Conservation (phyloP, 2,113 vertebrate species). For the Meleagris gallopavo region DNA sequence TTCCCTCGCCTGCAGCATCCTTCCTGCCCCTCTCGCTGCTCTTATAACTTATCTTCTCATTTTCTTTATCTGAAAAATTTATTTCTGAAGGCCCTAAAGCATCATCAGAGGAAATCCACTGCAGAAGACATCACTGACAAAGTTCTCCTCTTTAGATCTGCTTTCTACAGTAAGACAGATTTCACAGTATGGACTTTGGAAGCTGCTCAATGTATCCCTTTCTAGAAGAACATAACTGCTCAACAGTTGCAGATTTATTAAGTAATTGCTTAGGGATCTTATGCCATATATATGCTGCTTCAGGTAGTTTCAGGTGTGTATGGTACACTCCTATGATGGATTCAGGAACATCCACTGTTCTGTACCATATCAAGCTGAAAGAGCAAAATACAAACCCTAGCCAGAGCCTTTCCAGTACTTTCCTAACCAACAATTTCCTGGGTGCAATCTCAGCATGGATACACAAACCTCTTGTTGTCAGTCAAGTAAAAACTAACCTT, state of each 20-base stretch:
- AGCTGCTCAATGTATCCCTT: not conserved
- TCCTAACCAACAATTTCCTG: not conserved
- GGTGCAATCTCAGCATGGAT: not conserved
- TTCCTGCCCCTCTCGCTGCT: not conserved
- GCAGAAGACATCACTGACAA: not conserved
- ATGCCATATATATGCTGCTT: not conserved
- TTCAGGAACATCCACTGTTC: not conserved
- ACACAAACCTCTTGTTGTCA: not conserved
- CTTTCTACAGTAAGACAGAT: not conserved
- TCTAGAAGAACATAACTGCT: not conserved
- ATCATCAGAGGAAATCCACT: not conserved
- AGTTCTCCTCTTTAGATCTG: not conserved
- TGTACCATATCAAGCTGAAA: not conserved
- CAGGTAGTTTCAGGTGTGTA: not conserved
- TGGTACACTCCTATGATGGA: not conserved
- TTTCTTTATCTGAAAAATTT: not conserved
- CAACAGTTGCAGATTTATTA: not conserved
- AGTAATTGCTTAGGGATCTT: not conserved
- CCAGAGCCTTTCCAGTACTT: too few species aligned
- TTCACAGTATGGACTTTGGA: not conserved
- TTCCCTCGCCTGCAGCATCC: not conserved
- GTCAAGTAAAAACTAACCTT: not conserved
- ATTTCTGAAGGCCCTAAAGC: not conserved
- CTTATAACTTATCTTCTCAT: not conserved
- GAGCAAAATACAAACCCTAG: not conserved